Evolutionary conservation across 2,797 vertebrate genomes (phyloP).

Genomic region (Balearica regulorum): DNA sequence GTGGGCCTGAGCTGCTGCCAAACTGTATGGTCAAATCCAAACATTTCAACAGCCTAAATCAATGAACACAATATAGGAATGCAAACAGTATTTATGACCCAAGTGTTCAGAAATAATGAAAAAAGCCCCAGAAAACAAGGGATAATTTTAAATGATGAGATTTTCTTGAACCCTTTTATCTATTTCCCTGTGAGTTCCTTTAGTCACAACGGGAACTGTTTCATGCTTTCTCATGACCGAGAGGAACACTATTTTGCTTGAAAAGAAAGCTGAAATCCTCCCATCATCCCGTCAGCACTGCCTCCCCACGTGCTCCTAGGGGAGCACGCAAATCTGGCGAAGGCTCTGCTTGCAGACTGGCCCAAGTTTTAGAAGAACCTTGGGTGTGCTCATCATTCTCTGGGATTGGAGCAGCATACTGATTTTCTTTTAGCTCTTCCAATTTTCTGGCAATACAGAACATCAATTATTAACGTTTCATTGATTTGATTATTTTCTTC

Average conservation of each 20-base stretch:
- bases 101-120: background rate
- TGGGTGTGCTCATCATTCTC: background rate
- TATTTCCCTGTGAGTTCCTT: background rate
- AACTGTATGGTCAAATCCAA: background rate
- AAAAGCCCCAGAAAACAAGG: background rate
- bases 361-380: background rate
- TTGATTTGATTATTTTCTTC: constrained; percentile 45
- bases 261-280: background rate
- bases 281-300: background rate
- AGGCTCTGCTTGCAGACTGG: background rate
- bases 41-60: background rate
- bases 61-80: background rate
- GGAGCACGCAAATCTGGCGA: background rate
- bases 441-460: background rate
- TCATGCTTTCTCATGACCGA: background rate
- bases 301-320: background rate
- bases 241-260: background rate
- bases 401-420: background rate
- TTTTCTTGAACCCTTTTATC: background rate
- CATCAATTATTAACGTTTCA: constrained; percentile 39
- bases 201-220: background rate
- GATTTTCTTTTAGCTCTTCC: background rate
- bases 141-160: background rate
- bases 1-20: background rate
- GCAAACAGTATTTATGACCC: background rate